phyloP scores from a whole-genome alignment of 2,888 invertebrate species.

The Euplexia lucipara region DNA sequence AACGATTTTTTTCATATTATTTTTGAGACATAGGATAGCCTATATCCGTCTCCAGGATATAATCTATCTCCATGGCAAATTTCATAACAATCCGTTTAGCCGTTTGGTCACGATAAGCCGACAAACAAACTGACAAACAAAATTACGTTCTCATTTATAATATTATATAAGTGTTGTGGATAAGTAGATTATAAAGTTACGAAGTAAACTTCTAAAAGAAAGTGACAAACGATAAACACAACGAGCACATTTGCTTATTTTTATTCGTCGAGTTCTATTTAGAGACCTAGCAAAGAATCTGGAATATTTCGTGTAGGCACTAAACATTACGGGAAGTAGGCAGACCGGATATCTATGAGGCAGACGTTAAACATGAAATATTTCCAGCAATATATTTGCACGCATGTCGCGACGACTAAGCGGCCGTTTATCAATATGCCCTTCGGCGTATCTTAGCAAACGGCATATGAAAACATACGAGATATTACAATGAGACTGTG shows the following conservation, averaged over 20 bases:
- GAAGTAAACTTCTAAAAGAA: neutral
- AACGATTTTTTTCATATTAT: too few species aligned
- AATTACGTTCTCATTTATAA: too few species aligned
- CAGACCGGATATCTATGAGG: too few species aligned
- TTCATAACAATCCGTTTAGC: too few species aligned
- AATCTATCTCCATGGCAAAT: too few species aligned
- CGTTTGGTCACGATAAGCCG: too few species aligned
- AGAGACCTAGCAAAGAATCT: constrained; percentile 56
- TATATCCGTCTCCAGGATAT: too few species aligned
- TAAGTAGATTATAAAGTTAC: too few species aligned
- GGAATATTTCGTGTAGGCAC: constrained; percentile 60
- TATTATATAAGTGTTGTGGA: too few species aligned
- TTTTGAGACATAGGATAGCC: too few species aligned
- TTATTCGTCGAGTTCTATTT: constrained; percentile 40
- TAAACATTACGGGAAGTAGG: constrained; percentile 56
- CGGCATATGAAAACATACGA: constrained; percentile 72
- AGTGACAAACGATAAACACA: constrained; percentile 17
- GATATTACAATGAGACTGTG: constrained; percentile 72
- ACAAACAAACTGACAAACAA: too few species aligned
- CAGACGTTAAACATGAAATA: constrained; percentile 83
- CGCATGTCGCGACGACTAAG: constrained; percentile 80
- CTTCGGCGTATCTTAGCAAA: constrained; percentile 76
- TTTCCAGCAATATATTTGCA: constrained; percentile 81
- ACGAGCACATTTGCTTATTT: constrained; percentile 43
- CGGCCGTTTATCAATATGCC: constrained; percentile 86